Conservation (phyloP, 2,113 vertebrate species). For the Laticauda laticaudata region DNA sequence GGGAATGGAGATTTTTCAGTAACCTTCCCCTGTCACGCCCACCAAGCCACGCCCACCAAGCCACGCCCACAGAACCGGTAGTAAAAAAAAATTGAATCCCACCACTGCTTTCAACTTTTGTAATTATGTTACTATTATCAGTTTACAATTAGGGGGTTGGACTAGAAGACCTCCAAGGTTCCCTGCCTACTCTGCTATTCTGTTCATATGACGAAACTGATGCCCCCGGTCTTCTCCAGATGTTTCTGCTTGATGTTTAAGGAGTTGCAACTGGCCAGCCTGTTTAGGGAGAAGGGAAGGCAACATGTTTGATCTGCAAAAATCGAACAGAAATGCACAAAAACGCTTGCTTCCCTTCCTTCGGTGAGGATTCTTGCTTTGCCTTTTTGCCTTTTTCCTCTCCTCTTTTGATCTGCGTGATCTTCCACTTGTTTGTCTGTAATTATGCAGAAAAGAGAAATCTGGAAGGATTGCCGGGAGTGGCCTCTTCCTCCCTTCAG, state of each 20-base stretch:
- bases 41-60: too few relatives aligned
- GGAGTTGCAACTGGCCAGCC: not conserved
- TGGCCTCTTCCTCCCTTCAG: slow-evolving; percentile 11
- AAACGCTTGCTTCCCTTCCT: not conserved
- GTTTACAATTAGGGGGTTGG: too few relatives aligned
- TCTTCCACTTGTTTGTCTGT: slow-evolving; percentile 49
- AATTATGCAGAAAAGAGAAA: slow-evolving; percentile 47
- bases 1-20: too few relatives aligned
- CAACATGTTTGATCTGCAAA: slow-evolving; percentile 35
- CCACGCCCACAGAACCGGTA: too few relatives aligned
- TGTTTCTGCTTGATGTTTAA: not conserved
- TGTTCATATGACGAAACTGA: not conserved
- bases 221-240: not conserved
- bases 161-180: too few relatives aligned
- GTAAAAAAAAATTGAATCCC: too few relatives aligned
- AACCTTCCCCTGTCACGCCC: too few relatives aligned
- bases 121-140: too few relatives aligned
- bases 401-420: slow-evolving; percentile 10
- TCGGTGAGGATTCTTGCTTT: not conserved
- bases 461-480: slow-evolving; percentile 25
- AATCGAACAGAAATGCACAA: slow-evolving; percentile 39
- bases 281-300: not conserved
- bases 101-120: too few relatives aligned
- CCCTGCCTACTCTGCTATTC: not conserved
- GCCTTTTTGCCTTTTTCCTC: not conserved